Evolutionary conservation across 2,888 invertebrate species (phyloP), one percentile per base, ranked within the genome.

Genomic region (Rugalucina vietnamica): DNA sequence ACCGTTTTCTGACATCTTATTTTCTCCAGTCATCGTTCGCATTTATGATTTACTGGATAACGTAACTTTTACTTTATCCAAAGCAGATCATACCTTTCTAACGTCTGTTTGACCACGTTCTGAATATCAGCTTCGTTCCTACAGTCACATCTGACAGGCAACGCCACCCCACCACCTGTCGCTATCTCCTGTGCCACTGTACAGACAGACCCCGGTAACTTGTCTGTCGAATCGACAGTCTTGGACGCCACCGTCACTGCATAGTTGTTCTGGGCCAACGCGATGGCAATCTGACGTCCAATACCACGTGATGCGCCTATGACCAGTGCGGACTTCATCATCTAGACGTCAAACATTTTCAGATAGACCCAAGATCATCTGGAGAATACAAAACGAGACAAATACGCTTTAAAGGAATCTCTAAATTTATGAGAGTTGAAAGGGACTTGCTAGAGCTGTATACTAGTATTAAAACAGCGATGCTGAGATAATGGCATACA

Each of bases 251-350:
- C 91, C 54, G 91, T 90, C 1, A 93, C 92, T 49, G 86, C 82
- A 76, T 92, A 93, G 24, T 90, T 88, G 83, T 91, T 89, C 27
- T 81, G 81, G 14, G 90, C 39, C 12, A 92, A 81, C 3, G 92
- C 90, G 29, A 92, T 50, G 10, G 91, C 91, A 18, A 93, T 90
- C 81, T 92, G 92, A 1, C 90, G 84, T 4, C 93, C 93, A 27
- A 93, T 93, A n/a, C 93, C 93, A 21, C 93, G 79, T 24, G 93
- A 91, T 1, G 92, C 92, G 4, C 93, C 93, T 74, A 93, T 89
- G 1, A 93, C 90, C 1, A 93, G 73, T 0, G 91, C 92, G 24
- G 91, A 85, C 70, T 91, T 92, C 88, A 84, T 80, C n/a, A n/a
- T n/a, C n/a, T n/a, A n/a, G n/a, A n/a, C n/a, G n/a, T n/a, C n/a